Percentiles rank a stretch among this genome's conserved stretches.
Evolutionary conservation across 2,888 invertebrate genomes (phyloP).

Genomic region (Drosophila engyochracea): DNA sequence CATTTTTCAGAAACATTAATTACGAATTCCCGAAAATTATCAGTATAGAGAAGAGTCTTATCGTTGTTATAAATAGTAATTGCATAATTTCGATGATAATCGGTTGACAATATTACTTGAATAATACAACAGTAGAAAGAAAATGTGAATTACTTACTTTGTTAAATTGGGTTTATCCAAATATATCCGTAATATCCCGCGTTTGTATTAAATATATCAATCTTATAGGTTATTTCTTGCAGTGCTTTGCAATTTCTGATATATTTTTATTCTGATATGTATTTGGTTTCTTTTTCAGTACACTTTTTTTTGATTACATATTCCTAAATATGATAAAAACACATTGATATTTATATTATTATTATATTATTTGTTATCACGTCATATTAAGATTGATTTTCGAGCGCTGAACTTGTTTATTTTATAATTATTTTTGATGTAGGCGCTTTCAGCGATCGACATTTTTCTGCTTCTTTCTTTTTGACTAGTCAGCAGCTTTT

Average conservation of each 20-base stretch:
- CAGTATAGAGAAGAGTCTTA: not conserved
- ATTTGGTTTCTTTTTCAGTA: slow-evolving; percentile 7
- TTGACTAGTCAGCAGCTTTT: slow-evolving; percentile 15
- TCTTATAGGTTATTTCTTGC: slow-evolving; percentile 12
- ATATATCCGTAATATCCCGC: slow-evolving; percentile 10
- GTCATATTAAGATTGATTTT: slow-evolving; percentile 1
- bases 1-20: not conserved
- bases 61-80: not conserved
- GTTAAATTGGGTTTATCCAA: slow-evolving; percentile 16
- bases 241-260: slow-evolving; percentile 23
- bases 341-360: not conserved
- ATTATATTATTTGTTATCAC: not conserved
- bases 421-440: slow-evolving; percentile 10
- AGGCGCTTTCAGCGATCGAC: slow-evolving; percentile 3
- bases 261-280: slow-evolving; percentile 33
- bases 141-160: slow-evolving; percentile 22
- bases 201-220: slow-evolving; percentile 12
- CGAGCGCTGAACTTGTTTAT: not conserved
- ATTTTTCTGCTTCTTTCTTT: slow-evolving; percentile 2
- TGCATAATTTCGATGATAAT: not conserved
- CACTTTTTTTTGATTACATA: slow-evolving; percentile 5
- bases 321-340: slow-evolving; percentile 1
- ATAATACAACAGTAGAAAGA: not conserved
- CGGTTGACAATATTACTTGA: not conserved
- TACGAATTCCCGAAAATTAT: not conserved